These are phyloP conservation scores for Lypha dubia DNA, from an alignment of 2,888 invertebrate genomes.

Conservation along the genomic window DNA sequence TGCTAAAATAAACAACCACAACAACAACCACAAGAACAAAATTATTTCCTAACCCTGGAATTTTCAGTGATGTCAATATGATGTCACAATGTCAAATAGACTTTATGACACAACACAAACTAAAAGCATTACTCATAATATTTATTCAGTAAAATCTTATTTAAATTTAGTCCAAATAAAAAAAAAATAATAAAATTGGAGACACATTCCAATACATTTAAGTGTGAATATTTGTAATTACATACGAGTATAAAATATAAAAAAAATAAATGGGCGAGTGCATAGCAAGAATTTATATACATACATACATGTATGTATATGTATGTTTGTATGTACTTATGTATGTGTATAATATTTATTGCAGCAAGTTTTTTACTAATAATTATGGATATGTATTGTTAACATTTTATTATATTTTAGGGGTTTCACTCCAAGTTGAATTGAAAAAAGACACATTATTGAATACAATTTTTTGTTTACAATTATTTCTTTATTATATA, in stretches of 20 bases:
- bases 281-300: no score
- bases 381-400: background rate
- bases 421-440: conserved; percentile 72
- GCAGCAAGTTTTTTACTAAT: background rate
- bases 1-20: background rate
- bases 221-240: conserved; percentile 32
- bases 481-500: background rate
- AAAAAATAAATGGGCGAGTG: background rate
- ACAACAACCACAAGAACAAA: background rate
- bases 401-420: conserved; percentile 33
- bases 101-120: conserved; percentile 36
- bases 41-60: background rate
- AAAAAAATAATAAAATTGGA: background rate
- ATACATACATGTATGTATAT: background rate
- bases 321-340: background rate
- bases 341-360: background rate
- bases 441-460: conserved; percentile 54
- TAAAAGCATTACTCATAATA: conserved; percentile 27
- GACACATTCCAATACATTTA: conserved; percentile 16
- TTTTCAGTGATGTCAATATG: conserved; percentile 24
- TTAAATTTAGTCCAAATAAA: conserved; percentile 5
- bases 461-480: background rate
- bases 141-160: conserved; percentile 19
- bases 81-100: conserved; percentile 20
- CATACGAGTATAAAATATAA: background rate